These are phyloP conservation scores for Avahi laniger DNA, from an alignment of 2,797 vertebrate species.

Conservation along the genomic window DNA sequence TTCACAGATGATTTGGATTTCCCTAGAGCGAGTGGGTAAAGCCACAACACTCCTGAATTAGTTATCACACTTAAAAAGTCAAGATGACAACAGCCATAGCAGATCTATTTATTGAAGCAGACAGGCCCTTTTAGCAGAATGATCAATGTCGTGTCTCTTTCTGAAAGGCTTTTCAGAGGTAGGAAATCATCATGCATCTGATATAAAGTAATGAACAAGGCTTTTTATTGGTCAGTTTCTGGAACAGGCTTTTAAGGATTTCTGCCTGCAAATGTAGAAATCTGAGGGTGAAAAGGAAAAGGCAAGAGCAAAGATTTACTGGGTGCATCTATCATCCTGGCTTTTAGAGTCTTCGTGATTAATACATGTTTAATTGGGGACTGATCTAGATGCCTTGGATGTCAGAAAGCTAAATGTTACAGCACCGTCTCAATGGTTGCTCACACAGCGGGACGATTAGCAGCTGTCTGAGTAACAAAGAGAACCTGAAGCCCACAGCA, in stretches of 20 bases:
- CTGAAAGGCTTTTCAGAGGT: conserved; percentile 65
- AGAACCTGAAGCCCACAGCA: not conserved
- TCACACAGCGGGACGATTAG: conserved; percentile 42
- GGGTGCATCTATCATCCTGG: conserved; percentile 60
- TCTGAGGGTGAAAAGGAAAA: conserved; percentile 66
- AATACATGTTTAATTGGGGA: conserved; percentile 74
- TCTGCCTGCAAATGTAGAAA: conserved; percentile 68
- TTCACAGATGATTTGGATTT: not conserved
- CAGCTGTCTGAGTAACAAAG: conserved; percentile 68
- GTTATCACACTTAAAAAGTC: conserved; percentile 85
- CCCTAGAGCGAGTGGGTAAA: not conserved
- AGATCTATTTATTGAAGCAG: conserved; percentile 86
- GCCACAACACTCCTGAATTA: conserved; percentile 88
- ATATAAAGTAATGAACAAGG: conserved; percentile 53
- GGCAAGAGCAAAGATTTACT: conserved; percentile 68
- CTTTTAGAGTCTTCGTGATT: conserved; percentile 72
- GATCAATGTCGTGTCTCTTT: conserved; percentile 81
- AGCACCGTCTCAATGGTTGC: conserved; percentile 27
- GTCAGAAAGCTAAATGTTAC: conserved; percentile 65
- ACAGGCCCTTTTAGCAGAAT: conserved; percentile 85
- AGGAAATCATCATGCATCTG: conserved; percentile 52
- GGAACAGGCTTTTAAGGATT: conserved; percentile 76
- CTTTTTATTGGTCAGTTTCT: conserved; percentile 75
- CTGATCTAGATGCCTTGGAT: conserved; percentile 14
- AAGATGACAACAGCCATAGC: conserved; percentile 86